Evolutionary conservation across 2,888 invertebrate genomes (phyloP).

Genomic region (Lasioglossum villosulum): DNA sequence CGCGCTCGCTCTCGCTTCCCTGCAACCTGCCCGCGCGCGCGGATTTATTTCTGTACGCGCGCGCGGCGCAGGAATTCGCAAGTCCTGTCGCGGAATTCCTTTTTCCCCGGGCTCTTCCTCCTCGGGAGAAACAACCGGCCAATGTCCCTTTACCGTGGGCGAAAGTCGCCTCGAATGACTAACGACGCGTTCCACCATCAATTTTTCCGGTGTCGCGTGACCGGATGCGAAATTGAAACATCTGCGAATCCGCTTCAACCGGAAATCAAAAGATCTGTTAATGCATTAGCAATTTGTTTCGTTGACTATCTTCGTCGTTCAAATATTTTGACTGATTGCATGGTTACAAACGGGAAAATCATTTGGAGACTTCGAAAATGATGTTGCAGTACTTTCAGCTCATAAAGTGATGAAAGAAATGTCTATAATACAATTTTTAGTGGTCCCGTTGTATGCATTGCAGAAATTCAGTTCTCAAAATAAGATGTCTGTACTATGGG

Average conservation of each 20-base stretch:
- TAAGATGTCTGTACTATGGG: too few relatives aligned
- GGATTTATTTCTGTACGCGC: constrained; percentile 52
- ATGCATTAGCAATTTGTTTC: neutral
- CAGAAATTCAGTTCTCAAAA: too few relatives aligned
- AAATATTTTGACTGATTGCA: neutral
- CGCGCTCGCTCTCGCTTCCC: constrained; percentile 14
- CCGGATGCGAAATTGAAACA: neutral
- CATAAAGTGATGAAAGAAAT: too few relatives aligned
- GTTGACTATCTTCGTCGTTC: neutral
- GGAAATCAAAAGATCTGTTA: neutral
- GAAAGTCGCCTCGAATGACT: neutral
- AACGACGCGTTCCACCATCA: neutral
- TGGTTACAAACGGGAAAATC: too few relatives aligned
- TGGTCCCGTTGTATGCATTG: too few relatives aligned
- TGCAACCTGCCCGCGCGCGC: constrained; percentile 19
- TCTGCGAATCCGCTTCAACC: neutral
- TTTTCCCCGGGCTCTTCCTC: neutral
- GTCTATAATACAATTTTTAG: too few relatives aligned
- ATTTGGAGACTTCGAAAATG: too few relatives aligned
- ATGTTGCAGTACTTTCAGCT: too few relatives aligned
- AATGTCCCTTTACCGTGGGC: constrained; percentile 2
- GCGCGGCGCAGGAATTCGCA: constrained; percentile 21
- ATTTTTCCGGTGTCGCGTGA: neutral
- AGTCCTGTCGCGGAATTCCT: constrained; percentile 49
- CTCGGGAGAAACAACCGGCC: neutral